These are phyloP conservation scores for Elephantulus edwardii DNA, from an alignment of 2,113 vertebrate genomes.

Conservation along the genomic window DNA sequence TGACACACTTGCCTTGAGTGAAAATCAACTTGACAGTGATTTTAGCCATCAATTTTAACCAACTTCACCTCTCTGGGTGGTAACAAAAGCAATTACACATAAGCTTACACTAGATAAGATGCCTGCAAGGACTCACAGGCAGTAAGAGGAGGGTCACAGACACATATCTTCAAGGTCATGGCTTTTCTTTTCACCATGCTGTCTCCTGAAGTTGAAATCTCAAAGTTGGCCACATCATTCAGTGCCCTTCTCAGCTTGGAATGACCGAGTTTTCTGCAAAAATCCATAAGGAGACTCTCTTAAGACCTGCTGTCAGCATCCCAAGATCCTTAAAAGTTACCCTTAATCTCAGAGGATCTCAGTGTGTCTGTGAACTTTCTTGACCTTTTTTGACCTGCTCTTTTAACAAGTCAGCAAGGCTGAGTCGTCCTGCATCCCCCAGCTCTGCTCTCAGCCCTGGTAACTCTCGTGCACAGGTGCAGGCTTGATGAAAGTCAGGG, in stretches of 20 bases:
- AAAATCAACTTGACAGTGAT: neutral
- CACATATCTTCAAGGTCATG: neutral
- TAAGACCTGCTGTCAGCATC: too few species aligned
- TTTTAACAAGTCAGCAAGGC: neutral
- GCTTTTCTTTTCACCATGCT: neutral
- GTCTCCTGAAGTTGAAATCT: neutral
- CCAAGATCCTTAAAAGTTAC: neutral
- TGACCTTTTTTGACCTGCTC: too few species aligned
- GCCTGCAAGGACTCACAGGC: fast-evolving
- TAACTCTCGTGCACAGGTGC: neutral
- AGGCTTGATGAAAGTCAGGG: neutral
- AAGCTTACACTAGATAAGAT: too few species aligned
- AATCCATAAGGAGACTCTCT: neutral
- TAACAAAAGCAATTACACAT: too few species aligned
- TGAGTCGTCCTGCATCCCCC: neutral
- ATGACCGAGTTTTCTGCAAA: neutral
- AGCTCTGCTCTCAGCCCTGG: neutral
- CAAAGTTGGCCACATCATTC: too few species aligned
- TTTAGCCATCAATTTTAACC: neutral
- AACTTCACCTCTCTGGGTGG: neutral
- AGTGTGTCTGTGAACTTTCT: neutral
- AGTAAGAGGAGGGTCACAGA: fast-evolving
- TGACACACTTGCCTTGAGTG: neutral
- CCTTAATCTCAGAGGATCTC: neutral
- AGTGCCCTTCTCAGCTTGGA: neutral